phyloP scores from a whole-genome alignment of 2,797 vertebrate species.

The Coccyzus lansbergi region DNA sequence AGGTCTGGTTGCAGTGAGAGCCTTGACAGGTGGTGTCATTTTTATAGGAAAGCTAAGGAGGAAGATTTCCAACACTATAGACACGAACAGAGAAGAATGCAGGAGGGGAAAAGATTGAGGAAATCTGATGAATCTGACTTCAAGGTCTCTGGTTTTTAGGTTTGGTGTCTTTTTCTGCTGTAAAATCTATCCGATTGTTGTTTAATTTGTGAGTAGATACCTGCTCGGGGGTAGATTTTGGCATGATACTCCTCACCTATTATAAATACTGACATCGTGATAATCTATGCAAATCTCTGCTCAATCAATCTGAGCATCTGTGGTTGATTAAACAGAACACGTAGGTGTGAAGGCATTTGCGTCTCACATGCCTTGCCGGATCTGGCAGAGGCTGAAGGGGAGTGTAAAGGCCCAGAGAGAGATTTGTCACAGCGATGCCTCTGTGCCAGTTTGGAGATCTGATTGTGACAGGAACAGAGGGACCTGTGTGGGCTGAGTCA shows the following conservation, averaged over 20 bases:
- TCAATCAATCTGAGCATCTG: slow-evolving; percentile 68
- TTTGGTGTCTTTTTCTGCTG: not conserved
- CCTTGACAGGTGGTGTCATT: slow-evolving; percentile 10
- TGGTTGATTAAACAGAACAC: slow-evolving; percentile 64
- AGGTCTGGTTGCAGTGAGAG: not conserved
- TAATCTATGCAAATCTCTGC: slow-evolving; percentile 60
- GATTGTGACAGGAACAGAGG: not conserved
- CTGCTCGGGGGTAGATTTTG: slow-evolving; percentile 41
- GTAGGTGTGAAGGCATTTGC: slow-evolving; percentile 62
- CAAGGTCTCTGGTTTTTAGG: not conserved
- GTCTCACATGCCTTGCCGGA: slow-evolving; percentile 44
- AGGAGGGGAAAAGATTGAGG: not conserved
- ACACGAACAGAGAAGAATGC: not conserved
- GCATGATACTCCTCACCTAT: slow-evolving; percentile 1
- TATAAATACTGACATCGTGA: slow-evolving; percentile 56
- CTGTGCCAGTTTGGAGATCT: not conserved
- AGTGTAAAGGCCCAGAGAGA: not conserved
- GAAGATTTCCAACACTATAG: not conserved
- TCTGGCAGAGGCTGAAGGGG: slow-evolving; percentile 37
- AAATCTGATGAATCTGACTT: not conserved
- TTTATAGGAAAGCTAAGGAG: not conserved
- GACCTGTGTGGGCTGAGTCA: not conserved
- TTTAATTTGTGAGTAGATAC: not conserved
- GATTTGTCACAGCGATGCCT: not conserved
- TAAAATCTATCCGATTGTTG: not conserved